Percentiles rank a stretch among this genome's conserved stretches.
Evolutionary conservation across 2,113 vertebrate species (phyloP).

Genomic region (Dipodomys stephensi): DNA sequence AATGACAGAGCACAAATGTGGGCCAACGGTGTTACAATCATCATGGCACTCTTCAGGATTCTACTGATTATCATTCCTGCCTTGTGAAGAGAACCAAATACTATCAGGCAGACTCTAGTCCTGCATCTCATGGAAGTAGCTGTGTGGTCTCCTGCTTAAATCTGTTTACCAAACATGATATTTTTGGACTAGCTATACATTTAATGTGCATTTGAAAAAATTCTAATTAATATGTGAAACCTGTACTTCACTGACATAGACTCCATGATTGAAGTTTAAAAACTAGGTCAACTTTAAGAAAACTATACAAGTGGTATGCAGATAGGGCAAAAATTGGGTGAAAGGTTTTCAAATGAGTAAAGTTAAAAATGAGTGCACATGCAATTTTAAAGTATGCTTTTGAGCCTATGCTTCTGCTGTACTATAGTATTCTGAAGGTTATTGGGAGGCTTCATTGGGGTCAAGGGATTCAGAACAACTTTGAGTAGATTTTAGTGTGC

Average conservation of each 20-base stretch:
- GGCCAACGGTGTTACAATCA: not conserved
- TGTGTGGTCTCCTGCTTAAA: not conserved
- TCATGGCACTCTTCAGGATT: not conserved
- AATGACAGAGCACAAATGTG: not conserved
- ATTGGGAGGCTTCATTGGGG: not conserved
- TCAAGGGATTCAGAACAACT: slow-evolving; percentile 16
- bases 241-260: slow-evolving; percentile 5
- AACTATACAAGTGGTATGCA: not conserved
- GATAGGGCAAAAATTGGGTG: slow-evolving; percentile 23
- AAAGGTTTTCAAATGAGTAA: slow-evolving; percentile 1
- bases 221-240: slow-evolving; percentile 16
- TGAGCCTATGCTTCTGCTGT: slow-evolving; percentile 25
- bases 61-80: not conserved
- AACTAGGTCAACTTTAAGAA: not conserved
- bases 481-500: not conserved
- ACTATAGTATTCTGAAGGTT: slow-evolving; percentile 19
- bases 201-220: slow-evolving; percentile 15
- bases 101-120: not conserved
- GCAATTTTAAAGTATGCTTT: slow-evolving; percentile 44
- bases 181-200: not conserved
- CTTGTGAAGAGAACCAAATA: not conserved
- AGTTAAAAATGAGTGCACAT: slow-evolving; percentile 37
- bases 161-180: not conserved
- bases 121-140: not conserved
- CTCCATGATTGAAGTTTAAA: not conserved